Conservation (phyloP, 2,797 vertebrate species). For the Premnoplex brunnescens region DNA sequence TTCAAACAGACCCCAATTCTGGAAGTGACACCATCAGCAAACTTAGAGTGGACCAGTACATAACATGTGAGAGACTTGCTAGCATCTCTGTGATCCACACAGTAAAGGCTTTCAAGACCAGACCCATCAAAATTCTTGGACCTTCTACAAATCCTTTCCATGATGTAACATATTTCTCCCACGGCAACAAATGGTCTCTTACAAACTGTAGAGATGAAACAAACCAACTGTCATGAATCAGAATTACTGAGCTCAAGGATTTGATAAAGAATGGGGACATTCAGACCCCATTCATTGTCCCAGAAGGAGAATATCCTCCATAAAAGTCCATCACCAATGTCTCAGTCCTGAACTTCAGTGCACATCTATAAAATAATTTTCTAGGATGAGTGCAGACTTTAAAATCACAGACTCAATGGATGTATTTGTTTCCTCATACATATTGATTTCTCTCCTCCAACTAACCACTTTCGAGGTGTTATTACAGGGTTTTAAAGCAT, state of each 20-base stretch:
- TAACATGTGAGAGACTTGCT: neutral
- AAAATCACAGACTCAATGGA: neutral
- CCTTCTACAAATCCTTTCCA: neutral
- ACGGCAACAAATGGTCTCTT: neutral
- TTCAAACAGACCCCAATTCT: neutral
- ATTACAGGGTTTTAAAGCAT: neutral
- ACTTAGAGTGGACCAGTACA: accelerated
- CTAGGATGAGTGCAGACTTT: neutral
- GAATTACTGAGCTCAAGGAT: neutral
- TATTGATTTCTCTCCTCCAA: neutral
- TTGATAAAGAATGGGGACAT: neutral
- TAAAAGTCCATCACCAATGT: neutral
- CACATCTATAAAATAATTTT: neutral
- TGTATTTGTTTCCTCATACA: neutral
- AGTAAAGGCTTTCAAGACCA: neutral
- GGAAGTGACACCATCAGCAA: neutral
- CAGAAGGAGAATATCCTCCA: neutral
- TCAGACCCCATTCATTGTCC: neutral
- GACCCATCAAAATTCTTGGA: neutral
- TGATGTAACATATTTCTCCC: neutral
- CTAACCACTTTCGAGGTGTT: neutral
- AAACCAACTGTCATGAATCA: neutral
- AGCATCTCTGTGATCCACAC: neutral
- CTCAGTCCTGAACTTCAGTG: neutral
- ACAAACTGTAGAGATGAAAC: neutral